Base-by-base conservation (phyloP, 2,113 vertebrate genomes). In the Syngnathus floridae region DNA sequence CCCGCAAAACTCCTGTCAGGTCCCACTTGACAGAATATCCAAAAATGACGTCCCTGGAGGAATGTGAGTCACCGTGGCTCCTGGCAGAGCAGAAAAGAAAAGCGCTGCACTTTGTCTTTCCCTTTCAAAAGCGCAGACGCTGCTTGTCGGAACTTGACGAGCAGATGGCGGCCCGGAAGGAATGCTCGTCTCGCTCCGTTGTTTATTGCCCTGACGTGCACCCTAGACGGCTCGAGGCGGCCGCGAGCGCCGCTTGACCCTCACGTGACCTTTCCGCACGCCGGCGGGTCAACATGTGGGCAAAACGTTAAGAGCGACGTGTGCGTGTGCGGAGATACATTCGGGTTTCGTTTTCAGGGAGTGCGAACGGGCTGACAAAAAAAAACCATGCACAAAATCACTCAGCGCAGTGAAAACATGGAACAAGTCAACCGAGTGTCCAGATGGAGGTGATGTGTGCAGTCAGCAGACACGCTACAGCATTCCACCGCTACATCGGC, bases 221-320 rank as follows among this genome's bases (percentile, higher is more conserved):
- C 55, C 55, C 6, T 64, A 1, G 52, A 21, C 64, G n/a, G 45
- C 38, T 17, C 7, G 3, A 62, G 62, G 72, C 62, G 69, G 71
- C 58, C 63, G 58, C 37, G 40, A 40, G 62, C 66, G 67, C 51
- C 22, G 10, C 48, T 57, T 77, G 81, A 85, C 81, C 81, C 64
- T 58, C n/a, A 70, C 73, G 52, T 66, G 31, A 58, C 22, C 63
- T 65, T 79, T 85, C 73, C 71, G 76, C 64, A 68, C 60, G 79
- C 62, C 71, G 77, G 65, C 74, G 61, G 75, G 55, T 74, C 67
- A 60, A 74, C 82, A 82, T 82, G 74, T 88, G 86, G 66, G 72
- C 38, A 77, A 71, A 79, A 88, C 76, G 83, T 80, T 78, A 73
- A 68, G 69, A 7, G 7, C 48, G 13, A n/a, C 3, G n/a, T 8